phyloP scores from a whole-genome alignment of 2,797 vertebrate species.

The Tapera naevia region DNA sequence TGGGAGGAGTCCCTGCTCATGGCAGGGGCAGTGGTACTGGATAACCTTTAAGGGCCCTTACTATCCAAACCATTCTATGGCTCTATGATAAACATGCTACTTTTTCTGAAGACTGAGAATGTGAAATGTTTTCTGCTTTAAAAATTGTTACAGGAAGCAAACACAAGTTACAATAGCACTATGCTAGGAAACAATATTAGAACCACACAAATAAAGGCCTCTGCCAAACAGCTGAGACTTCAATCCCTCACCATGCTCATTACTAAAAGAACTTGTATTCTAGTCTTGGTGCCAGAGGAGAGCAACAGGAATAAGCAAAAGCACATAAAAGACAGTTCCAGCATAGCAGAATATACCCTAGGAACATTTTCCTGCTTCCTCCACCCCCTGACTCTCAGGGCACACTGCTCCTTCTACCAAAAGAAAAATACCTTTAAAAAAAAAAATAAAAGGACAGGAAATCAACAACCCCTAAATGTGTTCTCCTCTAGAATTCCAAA shows the following conservation, averaged over 20 bases:
- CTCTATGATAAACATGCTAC: accelerated
- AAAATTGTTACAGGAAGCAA: background rate
- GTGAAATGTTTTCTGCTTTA: background rate
- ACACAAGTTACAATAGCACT: background rate
- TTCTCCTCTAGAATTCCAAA: background rate
- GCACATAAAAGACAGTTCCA: background rate
- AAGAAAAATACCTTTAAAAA: background rate
- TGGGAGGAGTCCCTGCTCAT: too few relatives aligned
- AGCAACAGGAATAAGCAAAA: background rate
- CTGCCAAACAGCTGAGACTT: background rate
- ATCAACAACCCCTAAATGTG: background rate
- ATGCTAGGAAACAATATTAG: background rate
- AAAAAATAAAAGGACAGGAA: background rate
- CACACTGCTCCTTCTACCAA: background rate
- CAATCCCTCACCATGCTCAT: background rate
- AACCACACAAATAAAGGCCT: background rate
- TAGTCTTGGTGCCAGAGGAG: background rate
- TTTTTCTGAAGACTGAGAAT: background rate
- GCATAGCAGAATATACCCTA: background rate
- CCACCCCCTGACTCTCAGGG: background rate
- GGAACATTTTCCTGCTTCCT: background rate
- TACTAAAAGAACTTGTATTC: background rate
- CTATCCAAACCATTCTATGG: too few relatives aligned
- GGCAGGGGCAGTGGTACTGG: too few relatives aligned
- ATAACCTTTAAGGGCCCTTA: too few relatives aligned